Conservation (phyloP, 2,797 vertebrate species). For the Psittacula echo region DNA sequence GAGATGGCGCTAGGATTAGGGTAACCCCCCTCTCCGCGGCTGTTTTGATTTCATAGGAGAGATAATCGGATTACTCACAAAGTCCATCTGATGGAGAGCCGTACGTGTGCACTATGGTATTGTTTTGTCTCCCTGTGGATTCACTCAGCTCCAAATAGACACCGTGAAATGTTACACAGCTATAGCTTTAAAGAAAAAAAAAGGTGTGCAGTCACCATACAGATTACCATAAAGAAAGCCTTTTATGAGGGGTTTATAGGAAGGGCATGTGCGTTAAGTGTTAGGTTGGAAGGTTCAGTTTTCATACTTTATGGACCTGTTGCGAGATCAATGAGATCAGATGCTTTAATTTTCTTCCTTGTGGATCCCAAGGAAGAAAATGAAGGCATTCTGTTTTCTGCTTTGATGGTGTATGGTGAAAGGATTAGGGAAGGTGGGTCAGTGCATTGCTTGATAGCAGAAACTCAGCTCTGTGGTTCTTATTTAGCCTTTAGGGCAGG, state of each 20-base stretch:
- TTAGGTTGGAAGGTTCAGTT: background rate
- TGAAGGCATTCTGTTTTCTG: background rate
- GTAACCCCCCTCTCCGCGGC: background rate
- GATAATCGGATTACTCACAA: background rate
- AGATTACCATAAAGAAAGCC: background rate
- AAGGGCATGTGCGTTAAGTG: fast-evolving
- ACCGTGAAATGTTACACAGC: background rate
- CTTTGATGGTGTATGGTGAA: background rate
- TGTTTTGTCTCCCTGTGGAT: background rate
- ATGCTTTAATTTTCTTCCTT: background rate
- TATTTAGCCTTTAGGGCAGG: background rate
- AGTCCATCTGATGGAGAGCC: background rate
- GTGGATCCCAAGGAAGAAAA: background rate
- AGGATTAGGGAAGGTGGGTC: background rate
- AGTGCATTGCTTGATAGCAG: background rate
- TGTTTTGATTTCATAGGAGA: background rate
- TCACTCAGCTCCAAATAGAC: background rate
- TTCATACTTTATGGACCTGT: background rate
- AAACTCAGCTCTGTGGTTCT: background rate
- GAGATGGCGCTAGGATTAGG: constrained; percentile 23
- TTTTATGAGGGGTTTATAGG: background rate
- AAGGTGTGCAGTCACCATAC: too few species aligned
- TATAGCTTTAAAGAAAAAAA: background rate
- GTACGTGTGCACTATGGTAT: background rate
- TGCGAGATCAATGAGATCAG: background rate